A percentile compares a stretch with the other conserved stretches of the same genome.
Evolutionary conservation across 2,888 invertebrate genomes (phyloP).

Genomic region (Calameuta pallipes): DNA sequence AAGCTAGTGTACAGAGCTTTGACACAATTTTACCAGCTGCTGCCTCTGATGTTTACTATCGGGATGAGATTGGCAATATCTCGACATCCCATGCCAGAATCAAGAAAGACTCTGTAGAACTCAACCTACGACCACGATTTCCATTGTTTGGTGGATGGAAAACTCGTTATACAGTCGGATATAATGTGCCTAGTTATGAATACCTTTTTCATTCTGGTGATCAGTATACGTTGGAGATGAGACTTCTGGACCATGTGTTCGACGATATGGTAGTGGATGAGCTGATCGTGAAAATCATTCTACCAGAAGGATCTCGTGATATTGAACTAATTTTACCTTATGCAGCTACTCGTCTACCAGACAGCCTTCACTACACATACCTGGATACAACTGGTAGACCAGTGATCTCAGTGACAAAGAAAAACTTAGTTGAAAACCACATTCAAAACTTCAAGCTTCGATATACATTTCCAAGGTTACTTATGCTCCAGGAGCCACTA

Average conservation of each 20-base stretch:
- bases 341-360: slow-evolving; percentile 77
- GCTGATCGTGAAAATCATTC: slow-evolving; percentile 85
- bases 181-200: slow-evolving; percentile 97
- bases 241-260: slow-evolving; percentile 95
- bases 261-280: slow-evolving; percentile 97
- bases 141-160: slow-evolving; percentile 99
- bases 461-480: slow-evolving; percentile 86
- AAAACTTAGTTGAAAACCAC: slow-evolving; percentile 94
- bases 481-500: slow-evolving; percentile 94
- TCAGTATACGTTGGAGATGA: slow-evolving; percentile 89
- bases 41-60: slow-evolving; percentile 96
- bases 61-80: slow-evolving; percentile 98
- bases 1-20: slow-evolving; percentile 91
- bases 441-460: slow-evolving; percentile 93
- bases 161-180: slow-evolving; percentile 95
- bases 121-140: slow-evolving; percentile 96
- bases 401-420: slow-evolving; percentile 83
- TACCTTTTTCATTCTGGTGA: slow-evolving; percentile 87
- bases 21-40: slow-evolving; percentile 88
- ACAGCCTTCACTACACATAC: slow-evolving; percentile 89
- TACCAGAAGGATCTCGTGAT: slow-evolving; percentile 93
- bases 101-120: slow-evolving; percentile 91
- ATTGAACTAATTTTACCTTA: slow-evolving; percentile 87
- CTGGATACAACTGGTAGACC: slow-evolving; percentile 94
- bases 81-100: slow-evolving; percentile 94